These are phyloP conservation scores for Cheilosia soror DNA, from an alignment of 2,888 invertebrate genomes.

Conservation along the genomic window DNA sequence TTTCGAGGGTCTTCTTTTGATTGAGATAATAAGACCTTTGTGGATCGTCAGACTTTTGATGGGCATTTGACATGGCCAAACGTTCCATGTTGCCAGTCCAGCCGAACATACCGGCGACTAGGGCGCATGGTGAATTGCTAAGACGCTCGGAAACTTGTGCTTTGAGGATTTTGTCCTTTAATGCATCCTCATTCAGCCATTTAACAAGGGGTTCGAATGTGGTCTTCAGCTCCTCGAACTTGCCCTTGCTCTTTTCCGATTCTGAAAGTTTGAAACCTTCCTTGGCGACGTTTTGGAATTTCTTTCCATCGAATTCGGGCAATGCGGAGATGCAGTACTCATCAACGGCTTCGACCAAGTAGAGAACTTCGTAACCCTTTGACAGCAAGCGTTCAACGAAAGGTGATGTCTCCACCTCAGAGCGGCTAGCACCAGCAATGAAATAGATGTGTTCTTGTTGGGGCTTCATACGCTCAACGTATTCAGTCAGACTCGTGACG, in stretches of 20 bases:
- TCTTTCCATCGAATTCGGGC: constrained; percentile 99
- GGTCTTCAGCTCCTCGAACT: constrained; percentile 89
- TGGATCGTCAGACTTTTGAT: constrained; percentile 97
- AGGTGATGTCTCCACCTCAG: constrained; percentile 95
- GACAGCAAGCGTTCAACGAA: constrained; percentile 97
- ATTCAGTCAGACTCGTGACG: constrained; percentile 92
- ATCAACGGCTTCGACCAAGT: constrained; percentile 97
- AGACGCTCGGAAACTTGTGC: constrained; percentile 94
- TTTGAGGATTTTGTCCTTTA: constrained; percentile 92
- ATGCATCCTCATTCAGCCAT: constrained; percentile 93
- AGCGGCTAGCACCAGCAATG: constrained; percentile 94
- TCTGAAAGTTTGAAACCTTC: constrained; percentile 96
- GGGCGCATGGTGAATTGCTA: constrained; percentile 96
- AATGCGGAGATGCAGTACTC: constrained; percentile 98
- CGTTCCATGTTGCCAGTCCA: constrained; percentile 99
- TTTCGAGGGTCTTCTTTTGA: constrained; percentile 98
- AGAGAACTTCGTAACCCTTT: constrained; percentile 98
- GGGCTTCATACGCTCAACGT: constrained; percentile 97
- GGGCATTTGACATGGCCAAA: constrained; percentile 96
- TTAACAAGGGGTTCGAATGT: constrained; percentile 94
- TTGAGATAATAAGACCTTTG: constrained; percentile 93
- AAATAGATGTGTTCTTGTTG: constrained; percentile 98
- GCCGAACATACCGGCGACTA: constrained; percentile 98
- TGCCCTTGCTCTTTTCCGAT: constrained; percentile 88
- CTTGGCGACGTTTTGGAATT: constrained; percentile 99